Conservation (phyloP, 2,797 vertebrate species). For the Rhinophrynus dorsalis region DNA sequence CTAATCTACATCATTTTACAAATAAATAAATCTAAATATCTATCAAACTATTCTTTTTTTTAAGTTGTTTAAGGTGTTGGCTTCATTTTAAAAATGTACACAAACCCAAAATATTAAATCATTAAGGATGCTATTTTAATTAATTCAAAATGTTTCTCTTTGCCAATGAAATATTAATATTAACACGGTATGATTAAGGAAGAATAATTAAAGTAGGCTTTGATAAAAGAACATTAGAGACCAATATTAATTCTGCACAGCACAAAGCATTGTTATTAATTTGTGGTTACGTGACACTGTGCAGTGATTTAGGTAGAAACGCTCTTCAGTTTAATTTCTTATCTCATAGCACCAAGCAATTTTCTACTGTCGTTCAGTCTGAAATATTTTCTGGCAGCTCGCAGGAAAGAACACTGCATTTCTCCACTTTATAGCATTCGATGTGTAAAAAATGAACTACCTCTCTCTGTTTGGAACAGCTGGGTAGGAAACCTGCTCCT, state of each 20-base stretch:
- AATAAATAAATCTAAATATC: no score
- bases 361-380: background rate
- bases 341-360: constrained; percentile 1
- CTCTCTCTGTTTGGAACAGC: constrained; percentile 52
- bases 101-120: no score
- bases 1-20: no score
- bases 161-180: constrained; percentile 6
- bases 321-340: constrained; percentile 28
- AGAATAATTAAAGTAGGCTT: constrained; percentile 34
- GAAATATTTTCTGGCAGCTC: constrained; percentile 49
- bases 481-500: constrained; percentile 58
- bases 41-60: no score
- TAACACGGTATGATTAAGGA: constrained; percentile 20
- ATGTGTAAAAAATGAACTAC: constrained; percentile 55
- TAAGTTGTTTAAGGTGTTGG: no score
- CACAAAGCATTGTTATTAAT: background rate
- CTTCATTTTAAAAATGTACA: no score
- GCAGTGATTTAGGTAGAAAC: background rate
- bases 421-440: constrained; percentile 34
- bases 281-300: constrained; percentile 13
- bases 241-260: background rate
- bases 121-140: constrained; percentile 11
- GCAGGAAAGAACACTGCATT: background rate
- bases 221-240: constrained; percentile 43
- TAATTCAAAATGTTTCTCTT: background rate